phyloP scores from a whole-genome alignment of 2,888 invertebrate genomes.

The Nomada hirtipes region DNA sequence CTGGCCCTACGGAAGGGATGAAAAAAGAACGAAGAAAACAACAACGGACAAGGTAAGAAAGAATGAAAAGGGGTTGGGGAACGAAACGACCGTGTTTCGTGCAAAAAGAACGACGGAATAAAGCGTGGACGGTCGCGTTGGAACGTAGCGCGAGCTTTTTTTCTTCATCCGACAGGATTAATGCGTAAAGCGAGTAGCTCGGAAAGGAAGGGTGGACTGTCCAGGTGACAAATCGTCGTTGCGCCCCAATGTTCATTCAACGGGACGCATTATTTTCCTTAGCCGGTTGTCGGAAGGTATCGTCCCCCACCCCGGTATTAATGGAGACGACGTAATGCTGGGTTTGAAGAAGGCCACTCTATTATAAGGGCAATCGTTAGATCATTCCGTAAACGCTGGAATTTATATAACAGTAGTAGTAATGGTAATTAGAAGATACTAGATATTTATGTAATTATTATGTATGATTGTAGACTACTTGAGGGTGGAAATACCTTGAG shows the following conservation, averaged over 20 bases:
- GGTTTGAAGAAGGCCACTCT: not conserved
- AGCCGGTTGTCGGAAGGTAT: not conserved
- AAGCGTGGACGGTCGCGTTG: conserved; percentile 63
- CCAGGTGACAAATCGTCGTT: conserved; percentile 66
- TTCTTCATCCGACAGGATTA: conserved; percentile 64
- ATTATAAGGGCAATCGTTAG: too few species aligned
- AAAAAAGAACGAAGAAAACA: not conserved
- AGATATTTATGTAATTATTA: too few species aligned
- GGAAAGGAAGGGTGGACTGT: conserved; percentile 65
- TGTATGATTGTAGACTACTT: too few species aligned
- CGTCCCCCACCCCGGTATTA: not conserved
- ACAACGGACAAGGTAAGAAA: conserved; percentile 3
- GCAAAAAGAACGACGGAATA: conserved; percentile 27
- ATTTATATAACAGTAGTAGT: too few species aligned
- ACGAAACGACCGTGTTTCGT: not conserved
- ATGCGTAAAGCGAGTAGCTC: conserved; percentile 68
- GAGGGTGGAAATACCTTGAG: too few species aligned
- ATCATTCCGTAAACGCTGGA: too few species aligned
- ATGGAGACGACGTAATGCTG: not conserved
- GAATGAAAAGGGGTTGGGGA: not conserved
- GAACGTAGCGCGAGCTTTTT: conserved; percentile 68
- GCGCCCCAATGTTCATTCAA: conserved; percentile 62
- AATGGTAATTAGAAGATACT: too few species aligned
- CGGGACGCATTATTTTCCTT: conserved; percentile 40
- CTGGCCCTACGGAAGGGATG: too few species aligned